Evolutionary conservation across 1,140 invertebrate species (phyloP).

Genomic region (Lepidurus arcticus): DNA sequence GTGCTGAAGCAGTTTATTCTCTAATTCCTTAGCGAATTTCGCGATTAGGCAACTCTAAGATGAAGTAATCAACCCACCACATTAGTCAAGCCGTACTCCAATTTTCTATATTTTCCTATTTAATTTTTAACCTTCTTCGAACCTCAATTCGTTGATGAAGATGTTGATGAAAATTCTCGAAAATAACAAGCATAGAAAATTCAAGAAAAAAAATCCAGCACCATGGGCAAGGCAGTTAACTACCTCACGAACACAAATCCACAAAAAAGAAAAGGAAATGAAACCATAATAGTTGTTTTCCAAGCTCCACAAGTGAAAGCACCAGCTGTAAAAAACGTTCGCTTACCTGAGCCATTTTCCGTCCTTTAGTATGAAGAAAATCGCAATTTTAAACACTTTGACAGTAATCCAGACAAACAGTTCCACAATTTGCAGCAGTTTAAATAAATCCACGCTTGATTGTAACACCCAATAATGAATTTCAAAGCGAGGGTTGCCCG

Average conservation of each 20-base stretch:
- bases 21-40: too few species aligned
- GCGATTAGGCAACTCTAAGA: too few species aligned
- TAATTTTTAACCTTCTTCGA: too few species aligned
- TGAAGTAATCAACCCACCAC: too few species aligned
- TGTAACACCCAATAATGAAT: not conserved
- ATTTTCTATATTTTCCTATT: too few species aligned
- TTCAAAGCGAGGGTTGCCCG: not conserved
- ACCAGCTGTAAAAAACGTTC: not conserved
- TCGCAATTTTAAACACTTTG: not conserved
- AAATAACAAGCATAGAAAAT: too few species aligned
- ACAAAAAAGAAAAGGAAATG: not conserved
- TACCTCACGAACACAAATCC: not conserved
- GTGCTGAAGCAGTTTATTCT: too few species aligned
- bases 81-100: too few species aligned
- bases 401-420: not conserved
- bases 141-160: too few species aligned
- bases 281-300: not conserved
- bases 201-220: too few species aligned
- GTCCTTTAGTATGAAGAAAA: not conserved
- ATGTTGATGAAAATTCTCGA: too few species aligned
- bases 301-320: slow-evolving; percentile 7
- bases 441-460: not conserved
- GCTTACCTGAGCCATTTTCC: not conserved
- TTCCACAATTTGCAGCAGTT: not conserved
- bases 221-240: too few species aligned